Evolutionary conservation across 1,140 invertebrate genomes (phyloP).

Genomic region (Teleogryllus occipitalis): DNA sequence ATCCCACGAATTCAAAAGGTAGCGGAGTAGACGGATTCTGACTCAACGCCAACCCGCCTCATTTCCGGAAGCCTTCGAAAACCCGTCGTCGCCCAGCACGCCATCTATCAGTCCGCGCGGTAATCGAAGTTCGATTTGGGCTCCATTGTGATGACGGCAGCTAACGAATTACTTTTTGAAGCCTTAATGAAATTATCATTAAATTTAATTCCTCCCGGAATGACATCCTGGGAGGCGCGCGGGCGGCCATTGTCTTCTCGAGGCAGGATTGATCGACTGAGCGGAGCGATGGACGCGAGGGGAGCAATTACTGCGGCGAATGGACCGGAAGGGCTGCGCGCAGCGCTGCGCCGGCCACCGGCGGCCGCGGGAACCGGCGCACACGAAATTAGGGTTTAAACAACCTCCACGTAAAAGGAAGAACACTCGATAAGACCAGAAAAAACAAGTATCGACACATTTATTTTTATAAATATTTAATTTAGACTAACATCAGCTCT

Average conservation of each 20-base stretch:
- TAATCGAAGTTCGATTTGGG: neutral
- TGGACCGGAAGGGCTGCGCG: too few relatives aligned
- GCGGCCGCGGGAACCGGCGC: too few relatives aligned
- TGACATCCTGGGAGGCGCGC: neutral
- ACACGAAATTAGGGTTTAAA: too few relatives aligned
- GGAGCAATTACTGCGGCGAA: neutral
- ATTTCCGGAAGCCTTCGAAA: neutral
- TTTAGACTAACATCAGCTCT: too few relatives aligned
- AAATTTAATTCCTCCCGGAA: neutral
- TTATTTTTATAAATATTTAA: too few relatives aligned
- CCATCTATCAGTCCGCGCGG: neutral
- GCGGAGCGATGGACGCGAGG: neutral
- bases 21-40: too few relatives aligned
- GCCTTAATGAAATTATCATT: neutral
- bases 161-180: conserved; percentile 1
- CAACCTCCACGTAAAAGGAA: neutral
- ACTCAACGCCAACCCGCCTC: too few relatives aligned
- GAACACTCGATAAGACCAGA: too few relatives aligned
- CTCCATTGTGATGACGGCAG: neutral
- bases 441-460: too few relatives aligned
- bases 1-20: too few relatives aligned
- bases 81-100: neutral
- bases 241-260: neutral
- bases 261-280: neutral
- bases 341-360: too few relatives aligned